A percentile compares a stretch with the other conserved stretches of the same genome.
These are phyloP conservation scores for Dipodomys stephensi DNA, from an alignment of 2,113 vertebrate genomes.

Conservation along the genomic window DNA sequence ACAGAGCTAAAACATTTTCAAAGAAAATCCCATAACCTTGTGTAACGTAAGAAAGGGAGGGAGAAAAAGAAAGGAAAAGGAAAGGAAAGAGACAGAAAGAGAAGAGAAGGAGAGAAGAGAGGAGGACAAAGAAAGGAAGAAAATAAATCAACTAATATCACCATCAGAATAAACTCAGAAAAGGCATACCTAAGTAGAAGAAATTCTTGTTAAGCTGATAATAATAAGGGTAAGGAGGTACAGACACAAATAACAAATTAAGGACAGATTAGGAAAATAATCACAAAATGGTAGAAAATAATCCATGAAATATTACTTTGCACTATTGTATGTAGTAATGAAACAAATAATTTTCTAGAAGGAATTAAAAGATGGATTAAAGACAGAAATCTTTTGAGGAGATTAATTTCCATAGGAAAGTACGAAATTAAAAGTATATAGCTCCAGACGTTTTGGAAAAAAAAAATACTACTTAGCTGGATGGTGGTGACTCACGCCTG, in stretches of 20 bases:
- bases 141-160: neutral
- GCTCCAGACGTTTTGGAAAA: no score
- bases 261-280: no score
- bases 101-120: neutral
- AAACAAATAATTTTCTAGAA: neutral
- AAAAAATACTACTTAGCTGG: no score
- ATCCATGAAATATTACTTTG: neutral
- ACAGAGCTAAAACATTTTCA: neutral
- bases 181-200: neutral
- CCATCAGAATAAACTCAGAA: neutral
- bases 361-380: neutral
- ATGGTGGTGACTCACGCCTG: neutral
- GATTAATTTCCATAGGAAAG: conserved; percentile 1
- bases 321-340: neutral
- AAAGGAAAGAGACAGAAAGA: neutral
- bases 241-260: no score
- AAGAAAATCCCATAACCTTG: no score
- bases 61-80: neutral
- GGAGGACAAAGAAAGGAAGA: neutral
- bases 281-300: no score
- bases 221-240: no score
- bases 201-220: neutral
- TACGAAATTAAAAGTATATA: no score
- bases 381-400: neutral
- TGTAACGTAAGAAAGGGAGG: no score